Conservation (phyloP, 2,113 vertebrate species). For the Ictalurus punctatus region DNA sequence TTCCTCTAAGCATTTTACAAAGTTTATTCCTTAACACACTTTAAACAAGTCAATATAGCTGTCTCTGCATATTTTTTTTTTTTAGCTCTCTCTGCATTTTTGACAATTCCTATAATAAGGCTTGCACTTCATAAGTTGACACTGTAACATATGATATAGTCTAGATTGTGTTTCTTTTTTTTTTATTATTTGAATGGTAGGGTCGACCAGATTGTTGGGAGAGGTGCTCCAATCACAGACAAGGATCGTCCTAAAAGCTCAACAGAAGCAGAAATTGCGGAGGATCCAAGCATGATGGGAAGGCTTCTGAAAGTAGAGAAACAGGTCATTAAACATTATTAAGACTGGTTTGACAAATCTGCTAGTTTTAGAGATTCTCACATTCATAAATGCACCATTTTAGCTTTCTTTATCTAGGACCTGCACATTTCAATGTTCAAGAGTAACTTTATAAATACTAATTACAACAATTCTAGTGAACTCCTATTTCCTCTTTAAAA, state of each 20-base stretch:
- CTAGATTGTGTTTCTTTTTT: slow-evolving; percentile 38
- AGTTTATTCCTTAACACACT: slow-evolving; percentile 8
- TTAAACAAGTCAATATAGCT: slow-evolving; percentile 2
- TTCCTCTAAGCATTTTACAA: slow-evolving; percentile 19
- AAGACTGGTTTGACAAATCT: neutral
- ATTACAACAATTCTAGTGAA: neutral
- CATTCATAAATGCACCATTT: neutral
- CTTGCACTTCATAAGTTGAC: neutral
- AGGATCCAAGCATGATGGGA: slow-evolving; percentile 99
- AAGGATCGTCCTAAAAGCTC: slow-evolving; percentile 92
- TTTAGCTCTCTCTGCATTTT: neutral
- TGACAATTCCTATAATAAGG: neutral
- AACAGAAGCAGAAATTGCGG: slow-evolving; percentile 80
- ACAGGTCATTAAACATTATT: slow-evolving; percentile 75
- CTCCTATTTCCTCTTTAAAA: neutral
- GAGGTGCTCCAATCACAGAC: slow-evolving; percentile 86
- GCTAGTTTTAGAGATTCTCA: neutral
- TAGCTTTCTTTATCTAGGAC: neutral
- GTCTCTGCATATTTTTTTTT: neutral
- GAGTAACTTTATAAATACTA: neutral
- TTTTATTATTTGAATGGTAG: slow-evolving; percentile 67
- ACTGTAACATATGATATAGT: slow-evolving; percentile 18
- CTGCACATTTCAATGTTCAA: neutral
- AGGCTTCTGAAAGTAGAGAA: slow-evolving; percentile 95
- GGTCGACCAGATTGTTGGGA: slow-evolving; percentile 97